Conservation (phyloP, 1,140 invertebrate genomes). For the Lysiphlebus fabarum region DNA sequence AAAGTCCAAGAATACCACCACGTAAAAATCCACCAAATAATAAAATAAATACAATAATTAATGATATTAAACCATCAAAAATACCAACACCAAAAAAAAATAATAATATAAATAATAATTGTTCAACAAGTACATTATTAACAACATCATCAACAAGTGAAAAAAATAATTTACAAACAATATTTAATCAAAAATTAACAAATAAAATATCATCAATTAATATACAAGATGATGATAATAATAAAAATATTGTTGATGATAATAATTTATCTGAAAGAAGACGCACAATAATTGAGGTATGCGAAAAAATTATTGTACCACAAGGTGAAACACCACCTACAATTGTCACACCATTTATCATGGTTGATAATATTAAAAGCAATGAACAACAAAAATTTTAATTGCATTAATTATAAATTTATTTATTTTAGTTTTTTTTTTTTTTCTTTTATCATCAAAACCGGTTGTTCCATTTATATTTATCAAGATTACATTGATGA, state of each 20-base stretch:
- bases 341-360: slow-evolving; percentile 44
- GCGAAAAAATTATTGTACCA: slow-evolving; percentile 48
- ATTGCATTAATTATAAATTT: not conserved
- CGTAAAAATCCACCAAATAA: slow-evolving; percentile 40
- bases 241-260: not conserved
- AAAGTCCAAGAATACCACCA: slow-evolving; percentile 45
- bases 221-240: slow-evolving; percentile 11
- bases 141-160: slow-evolving; percentile 11
- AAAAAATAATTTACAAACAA: slow-evolving; percentile 4
- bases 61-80: slow-evolving; percentile 36
- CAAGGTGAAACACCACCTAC: slow-evolving; percentile 34
- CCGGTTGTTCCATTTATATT: too few relatives aligned
- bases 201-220: slow-evolving; percentile 21
- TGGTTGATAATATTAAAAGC: slow-evolving; percentile 38
- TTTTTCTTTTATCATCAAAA: too few relatives aligned
- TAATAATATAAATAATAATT: slow-evolving; percentile 21
- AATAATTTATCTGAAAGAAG: slow-evolving; percentile 28
- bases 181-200: slow-evolving; percentile 10
- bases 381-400: slow-evolving; percentile 26
- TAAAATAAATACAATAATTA: not conserved
- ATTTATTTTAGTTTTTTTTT: slow-evolving; percentile 3
- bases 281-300: slow-evolving; percentile 46
- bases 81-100: slow-evolving; percentile 40
- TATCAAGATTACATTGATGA: too few relatives aligned
- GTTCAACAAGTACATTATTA: slow-evolving; percentile 16